A percentile compares a stretch with the other conserved stretches of the same genome.
Evolutionary conservation across 2,888 invertebrate species (phyloP).

Genomic region (Acronicta psi): DNA sequence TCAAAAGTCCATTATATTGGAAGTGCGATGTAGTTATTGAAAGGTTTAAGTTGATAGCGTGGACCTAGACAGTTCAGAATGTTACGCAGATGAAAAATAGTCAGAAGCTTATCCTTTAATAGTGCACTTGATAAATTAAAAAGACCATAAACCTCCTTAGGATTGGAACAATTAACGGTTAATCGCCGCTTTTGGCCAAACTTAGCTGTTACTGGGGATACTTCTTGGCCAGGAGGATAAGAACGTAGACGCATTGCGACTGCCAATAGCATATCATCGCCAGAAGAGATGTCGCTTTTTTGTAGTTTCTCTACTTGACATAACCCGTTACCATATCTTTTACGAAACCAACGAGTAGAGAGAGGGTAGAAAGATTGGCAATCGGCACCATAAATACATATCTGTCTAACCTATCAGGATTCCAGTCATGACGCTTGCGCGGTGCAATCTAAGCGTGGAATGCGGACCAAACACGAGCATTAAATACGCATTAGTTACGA

Average conservation of each 20-base stretch:
- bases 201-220: too few species aligned
- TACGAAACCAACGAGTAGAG: not conserved
- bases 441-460: slow-evolving; percentile 36
- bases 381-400: not conserved
- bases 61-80: slow-evolving; percentile 17
- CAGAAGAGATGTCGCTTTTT: too few species aligned
- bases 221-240: too few species aligned
- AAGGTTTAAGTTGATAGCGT: slow-evolving; percentile 28
- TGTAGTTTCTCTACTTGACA: too few species aligned
- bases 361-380: not conserved
- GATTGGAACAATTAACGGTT: too few species aligned
- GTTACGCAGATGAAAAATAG: too few species aligned
- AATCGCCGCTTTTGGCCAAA: too few species aligned
- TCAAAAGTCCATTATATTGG: slow-evolving; percentile 26
- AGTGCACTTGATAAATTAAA: too few species aligned
- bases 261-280: too few species aligned
- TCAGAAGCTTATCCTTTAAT: too few species aligned
- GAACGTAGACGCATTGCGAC: too few species aligned
- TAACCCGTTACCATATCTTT: not conserved
- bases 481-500: slow-evolving; percentile 61
- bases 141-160: too few species aligned
- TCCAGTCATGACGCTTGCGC: slow-evolving; percentile 23
- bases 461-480: slow-evolving; percentile 52
- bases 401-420: slow-evolving; percentile 11
- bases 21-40: slow-evolving; percentile 22